Percentiles rank a stretch among this genome's conserved stretches.
Conservation (phyloP, 35 echinoderm and acorn worm genomes). For the Apostichopus japonicus region DNA sequence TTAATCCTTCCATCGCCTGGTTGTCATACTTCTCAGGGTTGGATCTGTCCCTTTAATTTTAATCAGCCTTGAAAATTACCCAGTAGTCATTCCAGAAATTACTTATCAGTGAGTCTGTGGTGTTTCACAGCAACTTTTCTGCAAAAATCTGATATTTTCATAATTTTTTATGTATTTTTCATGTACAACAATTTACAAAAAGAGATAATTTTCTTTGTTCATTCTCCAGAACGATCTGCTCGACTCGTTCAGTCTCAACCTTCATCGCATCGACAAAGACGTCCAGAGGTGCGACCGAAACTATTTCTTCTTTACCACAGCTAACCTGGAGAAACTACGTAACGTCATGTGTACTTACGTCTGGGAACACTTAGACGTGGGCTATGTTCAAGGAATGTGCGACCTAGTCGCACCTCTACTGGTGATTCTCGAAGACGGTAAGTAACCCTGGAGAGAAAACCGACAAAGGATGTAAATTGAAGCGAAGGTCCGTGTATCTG, state of each 20-base stretch:
- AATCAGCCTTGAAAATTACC: too few relatives aligned
- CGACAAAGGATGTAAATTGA: too few relatives aligned
- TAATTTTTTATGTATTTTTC: too few relatives aligned
- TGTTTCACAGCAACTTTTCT: too few relatives aligned
- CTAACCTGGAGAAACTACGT: conserved; percentile 89
- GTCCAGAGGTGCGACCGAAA: conserved; percentile 97
- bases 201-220: neutral
- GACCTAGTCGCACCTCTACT: conserved; percentile 95
- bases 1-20: too few relatives aligned
- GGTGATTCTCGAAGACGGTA: conserved; percentile 97
- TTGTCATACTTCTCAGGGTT: too few relatives aligned
- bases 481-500: too few relatives aligned
- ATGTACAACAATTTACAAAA: neutral
- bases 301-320: conserved; percentile 82
- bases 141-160: too few relatives aligned
- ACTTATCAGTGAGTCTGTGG: too few relatives aligned
- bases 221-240: conserved; percentile 82
- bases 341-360: conserved; percentile 99
- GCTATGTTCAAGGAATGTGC: conserved; percentile 98
- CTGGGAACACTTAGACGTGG: conserved; percentile 96
- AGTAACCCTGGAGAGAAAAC: neutral
- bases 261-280: conserved; percentile 97
- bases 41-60: too few relatives aligned
- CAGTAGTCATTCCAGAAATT: too few relatives aligned
- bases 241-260: conserved; percentile 93